Evolutionary conservation across 2,113 vertebrate genomes (phyloP).

Genomic region (Pseudorectes ferrugineus): DNA sequence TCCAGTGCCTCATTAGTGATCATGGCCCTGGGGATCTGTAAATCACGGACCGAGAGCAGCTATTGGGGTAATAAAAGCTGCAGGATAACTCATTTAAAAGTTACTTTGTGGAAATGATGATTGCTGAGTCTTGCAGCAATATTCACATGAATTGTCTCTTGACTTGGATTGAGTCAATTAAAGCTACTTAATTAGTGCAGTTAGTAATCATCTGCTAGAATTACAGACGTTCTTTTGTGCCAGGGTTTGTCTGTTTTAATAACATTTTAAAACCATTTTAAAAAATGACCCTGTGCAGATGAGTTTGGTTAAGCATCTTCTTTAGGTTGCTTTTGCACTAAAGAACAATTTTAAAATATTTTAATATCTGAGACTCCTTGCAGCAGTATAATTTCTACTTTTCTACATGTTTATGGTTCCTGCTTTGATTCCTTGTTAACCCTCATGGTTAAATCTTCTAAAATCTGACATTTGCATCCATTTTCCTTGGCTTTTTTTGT

Average conservation of each 20-base stretch:
- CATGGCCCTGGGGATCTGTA: background rate
- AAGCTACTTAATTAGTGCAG: slow-evolving; percentile 35
- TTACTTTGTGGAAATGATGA: slow-evolving; percentile 2
- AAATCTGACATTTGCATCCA: background rate
- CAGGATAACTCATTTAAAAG: slow-evolving; percentile 8
- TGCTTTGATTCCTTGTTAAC: background rate
- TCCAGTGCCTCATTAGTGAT: background rate
- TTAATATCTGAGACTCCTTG: background rate
- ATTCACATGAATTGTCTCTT: background rate
- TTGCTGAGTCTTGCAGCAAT: background rate
- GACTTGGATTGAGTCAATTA: slow-evolving; percentile 39
- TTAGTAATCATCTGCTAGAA: slow-evolving; percentile 36
- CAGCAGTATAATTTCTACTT: background rate
- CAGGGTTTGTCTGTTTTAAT: background rate
- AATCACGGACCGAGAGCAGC: background rate
- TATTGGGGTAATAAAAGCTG: background rate
- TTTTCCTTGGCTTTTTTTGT: background rate
- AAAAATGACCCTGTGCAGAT: background rate
- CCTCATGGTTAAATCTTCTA: background rate
- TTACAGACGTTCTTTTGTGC: background rate
- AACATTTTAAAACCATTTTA: background rate
- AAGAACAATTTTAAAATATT: background rate
- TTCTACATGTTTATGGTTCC: background rate
- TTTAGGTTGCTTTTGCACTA: background rate
- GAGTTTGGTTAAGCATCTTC: background rate